Conservation (phyloP, 2,113 vertebrate genomes). For the Mesitornis unicolor region DNA sequence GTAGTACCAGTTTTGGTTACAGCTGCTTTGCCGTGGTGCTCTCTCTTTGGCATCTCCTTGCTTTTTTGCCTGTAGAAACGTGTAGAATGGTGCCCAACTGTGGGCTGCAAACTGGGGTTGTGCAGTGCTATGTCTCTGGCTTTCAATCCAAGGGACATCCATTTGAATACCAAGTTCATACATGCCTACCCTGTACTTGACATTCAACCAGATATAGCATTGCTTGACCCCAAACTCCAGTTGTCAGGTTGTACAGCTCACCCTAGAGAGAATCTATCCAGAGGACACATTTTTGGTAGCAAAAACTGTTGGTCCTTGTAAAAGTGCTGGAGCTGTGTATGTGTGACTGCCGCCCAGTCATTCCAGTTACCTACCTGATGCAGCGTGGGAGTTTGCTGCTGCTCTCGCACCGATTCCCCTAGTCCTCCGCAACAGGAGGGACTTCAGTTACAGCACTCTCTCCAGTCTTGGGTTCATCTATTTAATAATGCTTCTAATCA, state of each 20-base stretch:
- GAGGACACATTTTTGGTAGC: neutral
- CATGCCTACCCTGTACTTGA: fast-evolving
- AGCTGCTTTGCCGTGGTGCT: neutral
- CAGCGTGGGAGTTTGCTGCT: neutral
- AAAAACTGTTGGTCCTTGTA: fast-evolving
- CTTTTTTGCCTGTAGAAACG: neutral
- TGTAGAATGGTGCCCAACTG: neutral
- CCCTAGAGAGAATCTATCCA: neutral
- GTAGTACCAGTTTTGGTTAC: neutral
- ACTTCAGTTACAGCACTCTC: neutral
- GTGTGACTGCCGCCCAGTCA: neutral
- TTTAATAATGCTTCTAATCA: slow-evolving; percentile 45
- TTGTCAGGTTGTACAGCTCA: neutral
- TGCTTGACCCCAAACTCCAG: neutral
- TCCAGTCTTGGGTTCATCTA: neutral
- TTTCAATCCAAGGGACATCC: neutral
- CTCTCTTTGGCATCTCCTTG: neutral
- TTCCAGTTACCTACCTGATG: neutral
- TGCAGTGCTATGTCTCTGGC: neutral
- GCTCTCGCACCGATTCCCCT: neutral
- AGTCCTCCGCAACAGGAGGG: neutral
- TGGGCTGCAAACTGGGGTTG: neutral
- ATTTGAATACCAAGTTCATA: fast-evolving
- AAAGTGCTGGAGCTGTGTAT: neutral
- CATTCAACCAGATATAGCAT: neutral